Evolutionary conservation across 2,888 invertebrate species (phyloP).

Genomic region (Polia nebulosa): DNA sequence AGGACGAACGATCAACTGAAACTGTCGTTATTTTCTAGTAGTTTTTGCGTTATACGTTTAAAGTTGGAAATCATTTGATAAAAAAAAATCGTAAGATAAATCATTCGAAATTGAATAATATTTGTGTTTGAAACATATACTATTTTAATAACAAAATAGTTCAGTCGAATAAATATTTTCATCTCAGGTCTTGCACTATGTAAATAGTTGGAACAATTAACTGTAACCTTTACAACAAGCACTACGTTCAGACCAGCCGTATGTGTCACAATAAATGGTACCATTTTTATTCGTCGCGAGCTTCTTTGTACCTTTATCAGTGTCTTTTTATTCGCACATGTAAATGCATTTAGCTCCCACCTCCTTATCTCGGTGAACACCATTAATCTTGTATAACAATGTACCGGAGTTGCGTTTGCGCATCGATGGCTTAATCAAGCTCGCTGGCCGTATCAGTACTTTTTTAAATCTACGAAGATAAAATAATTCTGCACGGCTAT

Average conservation of each 20-base stretch:
- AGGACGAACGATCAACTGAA: constrained; percentile 26
- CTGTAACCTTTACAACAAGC: constrained; percentile 13
- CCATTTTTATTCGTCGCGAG: constrained; percentile 81
- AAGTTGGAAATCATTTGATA: background rate
- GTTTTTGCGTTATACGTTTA: constrained; percentile 2
- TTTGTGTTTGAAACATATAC: background rate
- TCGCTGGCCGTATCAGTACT: constrained; percentile 75
- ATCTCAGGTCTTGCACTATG: background rate
- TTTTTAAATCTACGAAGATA: constrained; percentile 77
- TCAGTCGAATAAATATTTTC: background rate
- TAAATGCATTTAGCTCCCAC: constrained; percentile 90
- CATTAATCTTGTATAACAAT: constrained; percentile 91
- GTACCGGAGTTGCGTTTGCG: constrained; percentile 81
- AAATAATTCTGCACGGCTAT: constrained; percentile 66
- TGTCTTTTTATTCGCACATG: constrained; percentile 89
- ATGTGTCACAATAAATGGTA: constrained; percentile 73
- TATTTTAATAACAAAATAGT: background rate
- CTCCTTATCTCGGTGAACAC: constrained; percentile 87
- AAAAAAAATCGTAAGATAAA: background rate
- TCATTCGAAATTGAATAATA: background rate
- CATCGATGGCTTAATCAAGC: constrained; percentile 88
- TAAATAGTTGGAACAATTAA: constrained; percentile 25
- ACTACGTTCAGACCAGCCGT: constrained; percentile 46
- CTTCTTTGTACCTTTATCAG: constrained; percentile 88
- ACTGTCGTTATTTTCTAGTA: constrained; percentile 23